Conservation (phyloP, 1,140 invertebrate genomes). For the Melitaea cinxia region DNA sequence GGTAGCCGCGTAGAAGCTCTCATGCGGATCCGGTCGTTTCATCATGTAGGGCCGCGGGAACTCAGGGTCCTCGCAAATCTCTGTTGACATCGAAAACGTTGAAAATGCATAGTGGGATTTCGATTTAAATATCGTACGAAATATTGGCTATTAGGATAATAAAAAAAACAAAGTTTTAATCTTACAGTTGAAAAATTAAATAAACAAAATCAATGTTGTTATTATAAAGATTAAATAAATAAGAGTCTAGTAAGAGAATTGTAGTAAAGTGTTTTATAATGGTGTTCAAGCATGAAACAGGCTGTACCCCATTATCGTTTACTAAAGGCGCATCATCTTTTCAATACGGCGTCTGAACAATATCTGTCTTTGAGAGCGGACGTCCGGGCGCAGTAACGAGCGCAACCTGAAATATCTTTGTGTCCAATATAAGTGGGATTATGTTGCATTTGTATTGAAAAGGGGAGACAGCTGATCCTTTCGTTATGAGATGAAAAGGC, state of each 20-base stretch:
- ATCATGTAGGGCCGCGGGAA: slow-evolving; percentile 75
- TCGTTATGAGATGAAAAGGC: neutral
- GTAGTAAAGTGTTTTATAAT: neutral
- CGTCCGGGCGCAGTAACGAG: slow-evolving; percentile 64
- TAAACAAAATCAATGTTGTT: too few species aligned
- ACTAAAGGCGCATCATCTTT: slow-evolving; percentile 61
- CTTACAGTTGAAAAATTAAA: too few species aligned
- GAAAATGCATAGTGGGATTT: neutral
- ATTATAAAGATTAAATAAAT: too few species aligned
- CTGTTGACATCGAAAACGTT: slow-evolving; percentile 38
- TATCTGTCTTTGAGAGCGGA: slow-evolving; percentile 59
- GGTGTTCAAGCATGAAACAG: slow-evolving; percentile 10
- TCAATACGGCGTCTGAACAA: slow-evolving; percentile 71
- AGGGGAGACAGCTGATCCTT: slow-evolving; percentile 16
- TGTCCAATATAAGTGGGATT: slow-evolving; percentile 15
- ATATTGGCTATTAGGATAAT: too few species aligned
- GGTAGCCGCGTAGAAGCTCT: slow-evolving; percentile 87
- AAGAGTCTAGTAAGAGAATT: too few species aligned
- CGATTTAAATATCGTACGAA: too few species aligned
- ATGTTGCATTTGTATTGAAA: slow-evolving; percentile 23
- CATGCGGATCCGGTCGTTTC: slow-evolving; percentile 81
- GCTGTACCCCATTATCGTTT: slow-evolving; percentile 50
- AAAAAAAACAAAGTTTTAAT: too few species aligned
- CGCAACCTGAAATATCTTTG: slow-evolving; percentile 56
- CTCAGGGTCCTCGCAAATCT: slow-evolving; percentile 73